Evolutionary conservation across 2,797 vertebrate species (phyloP).

Genomic region (Perodicticus potto): DNA sequence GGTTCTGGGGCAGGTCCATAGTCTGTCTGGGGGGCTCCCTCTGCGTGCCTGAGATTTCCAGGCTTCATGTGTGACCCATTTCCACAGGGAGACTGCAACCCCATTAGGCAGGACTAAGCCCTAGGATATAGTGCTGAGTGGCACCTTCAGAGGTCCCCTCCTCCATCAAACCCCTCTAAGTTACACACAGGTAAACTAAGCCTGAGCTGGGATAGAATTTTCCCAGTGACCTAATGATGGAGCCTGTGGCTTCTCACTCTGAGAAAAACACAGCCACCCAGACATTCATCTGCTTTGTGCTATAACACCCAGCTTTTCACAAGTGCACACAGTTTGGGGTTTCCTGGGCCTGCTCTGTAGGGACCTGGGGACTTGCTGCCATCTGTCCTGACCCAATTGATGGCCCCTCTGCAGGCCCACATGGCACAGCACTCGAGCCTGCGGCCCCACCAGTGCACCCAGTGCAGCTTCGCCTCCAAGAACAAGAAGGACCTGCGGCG

Average conservation of each 20-base stretch:
- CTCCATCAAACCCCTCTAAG: neutral
- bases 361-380: neutral
- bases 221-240: neutral
- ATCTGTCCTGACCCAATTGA: neutral
- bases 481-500: slow-evolving; percentile 99
- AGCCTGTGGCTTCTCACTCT: neutral
- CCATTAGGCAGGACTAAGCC: neutral
- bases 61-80: neutral
- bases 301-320: neutral
- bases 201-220: neutral
- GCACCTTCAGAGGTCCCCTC: neutral
- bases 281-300: neutral
- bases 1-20: neutral
- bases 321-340: neutral
- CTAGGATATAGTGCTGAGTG: neutral
- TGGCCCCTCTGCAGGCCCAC: slow-evolving; percentile 89
- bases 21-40: neutral
- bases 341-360: neutral
- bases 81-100: neutral
- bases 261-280: neutral
- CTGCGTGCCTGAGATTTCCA: neutral
- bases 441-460: slow-evolving; percentile 96
- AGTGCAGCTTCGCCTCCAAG: slow-evolving; percentile 98
- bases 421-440: slow-evolving; percentile 95
- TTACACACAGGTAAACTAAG: neutral